Conservation (phyloP, 2,888 invertebrate genomes). For the Panopea generosa region DNA sequence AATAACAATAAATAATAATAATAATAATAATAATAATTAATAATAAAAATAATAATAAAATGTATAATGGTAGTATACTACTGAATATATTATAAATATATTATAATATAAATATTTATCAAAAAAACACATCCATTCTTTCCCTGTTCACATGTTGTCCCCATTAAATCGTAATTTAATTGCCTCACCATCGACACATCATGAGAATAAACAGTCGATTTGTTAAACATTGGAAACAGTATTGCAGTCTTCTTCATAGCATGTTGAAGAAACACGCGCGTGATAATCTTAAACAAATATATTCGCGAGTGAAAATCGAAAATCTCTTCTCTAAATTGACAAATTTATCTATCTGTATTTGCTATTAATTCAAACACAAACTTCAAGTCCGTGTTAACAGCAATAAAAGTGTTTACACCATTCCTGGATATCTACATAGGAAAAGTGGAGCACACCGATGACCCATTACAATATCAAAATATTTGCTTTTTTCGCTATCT, state of each 20-base stretch:
- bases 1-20: too few species aligned
- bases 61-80: too few species aligned
- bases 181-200: too few species aligned
- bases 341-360: slow-evolving; percentile 60
- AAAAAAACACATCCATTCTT: too few species aligned
- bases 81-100: too few species aligned
- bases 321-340: slow-evolving; percentile 54
- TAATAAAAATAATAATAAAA: too few species aligned
- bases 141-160: too few species aligned
- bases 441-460: slow-evolving; percentile 16
- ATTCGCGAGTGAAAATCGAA: slow-evolving; percentile 54
- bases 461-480: slow-evolving; percentile 45
- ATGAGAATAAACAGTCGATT: too few species aligned
- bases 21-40: too few species aligned
- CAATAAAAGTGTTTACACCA: slow-evolving; percentile 42
- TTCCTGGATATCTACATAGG: slow-evolving; percentile 38
- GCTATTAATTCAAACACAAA: slow-evolving; percentile 42
- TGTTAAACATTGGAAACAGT: slow-evolving; percentile 8
- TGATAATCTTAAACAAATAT: slow-evolving; percentile 56
- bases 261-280: slow-evolving; percentile 43
- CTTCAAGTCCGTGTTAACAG: slow-evolving; percentile 39
- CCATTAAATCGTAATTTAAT: too few species aligned
- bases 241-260: slow-evolving; percentile 13
- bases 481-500: slow-evolving; percentile 38
- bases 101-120: too few species aligned